Conservation (phyloP, 2,888 invertebrate genomes). For the Harpalus rufipes region DNA sequence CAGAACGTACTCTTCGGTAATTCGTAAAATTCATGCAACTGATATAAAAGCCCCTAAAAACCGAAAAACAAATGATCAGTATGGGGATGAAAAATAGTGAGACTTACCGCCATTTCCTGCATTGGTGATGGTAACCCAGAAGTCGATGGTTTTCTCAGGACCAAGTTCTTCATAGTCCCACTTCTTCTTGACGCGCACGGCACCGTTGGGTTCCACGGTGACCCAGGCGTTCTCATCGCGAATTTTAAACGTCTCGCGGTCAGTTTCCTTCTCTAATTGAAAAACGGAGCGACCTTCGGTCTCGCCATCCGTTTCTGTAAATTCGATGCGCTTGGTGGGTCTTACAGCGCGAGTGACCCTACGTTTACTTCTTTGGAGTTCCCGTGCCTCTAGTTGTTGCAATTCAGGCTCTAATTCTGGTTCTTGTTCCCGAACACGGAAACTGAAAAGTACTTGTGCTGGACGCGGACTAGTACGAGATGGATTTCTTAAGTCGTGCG, state of each 20-base stretch:
- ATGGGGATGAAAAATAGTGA: neutral
- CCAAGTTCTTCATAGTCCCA: slow-evolving; percentile 98
- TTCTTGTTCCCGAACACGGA: slow-evolving; percentile 80
- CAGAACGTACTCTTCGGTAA: neutral
- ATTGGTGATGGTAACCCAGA: slow-evolving; percentile 96
- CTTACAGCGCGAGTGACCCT: slow-evolving; percentile 94
- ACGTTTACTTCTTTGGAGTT: slow-evolving; percentile 85
- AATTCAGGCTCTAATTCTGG: slow-evolving; percentile 79
- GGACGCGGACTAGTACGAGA: slow-evolving; percentile 85
- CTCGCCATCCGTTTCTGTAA: slow-evolving; percentile 94
- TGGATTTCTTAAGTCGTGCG: slow-evolving; percentile 89
- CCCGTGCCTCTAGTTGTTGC: slow-evolving; percentile 77
- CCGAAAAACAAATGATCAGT: neutral
- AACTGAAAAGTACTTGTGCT: slow-evolving; percentile 88
- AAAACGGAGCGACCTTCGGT: slow-evolving; percentile 93
- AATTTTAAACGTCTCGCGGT: slow-evolving; percentile 94
- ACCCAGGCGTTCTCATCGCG: slow-evolving; percentile 97
- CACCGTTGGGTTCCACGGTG: slow-evolving; percentile 93
- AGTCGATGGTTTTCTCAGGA: slow-evolving; percentile 96
- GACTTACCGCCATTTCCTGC: slow-evolving; percentile 91
- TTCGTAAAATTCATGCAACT: neutral
- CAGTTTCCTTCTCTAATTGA: slow-evolving; percentile 93
- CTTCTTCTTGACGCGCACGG: slow-evolving; percentile 95
- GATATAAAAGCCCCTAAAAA: neutral
- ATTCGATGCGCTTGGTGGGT: slow-evolving; percentile 95